A percentile compares a stretch with the other conserved stretches of the same genome.
Evolutionary conservation across 2,888 invertebrate species (phyloP).

Genomic region (Temnothorax ravouxi): DNA sequence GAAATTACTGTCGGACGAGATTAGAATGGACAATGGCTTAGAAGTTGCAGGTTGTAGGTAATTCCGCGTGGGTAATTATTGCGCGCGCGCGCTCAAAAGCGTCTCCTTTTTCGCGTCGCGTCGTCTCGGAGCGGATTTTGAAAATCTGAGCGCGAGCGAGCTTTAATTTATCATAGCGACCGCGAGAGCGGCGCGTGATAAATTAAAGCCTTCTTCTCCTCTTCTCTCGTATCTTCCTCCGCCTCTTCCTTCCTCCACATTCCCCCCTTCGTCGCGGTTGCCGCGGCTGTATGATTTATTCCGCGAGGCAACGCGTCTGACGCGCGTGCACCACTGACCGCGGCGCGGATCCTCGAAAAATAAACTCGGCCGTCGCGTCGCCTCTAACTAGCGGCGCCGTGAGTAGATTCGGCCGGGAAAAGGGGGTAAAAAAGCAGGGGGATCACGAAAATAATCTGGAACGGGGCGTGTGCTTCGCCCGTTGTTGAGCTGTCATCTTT

Average conservation of each 20-base stretch:
- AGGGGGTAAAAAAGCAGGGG: neutral
- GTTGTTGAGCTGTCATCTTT: neutral
- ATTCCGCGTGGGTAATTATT: constrained; percentile 61
- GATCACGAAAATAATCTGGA: constrained; percentile 10
- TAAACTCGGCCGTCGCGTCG: constrained; percentile 24
- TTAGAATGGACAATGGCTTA: constrained; percentile 58
- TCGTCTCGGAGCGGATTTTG: constrained; percentile 28
- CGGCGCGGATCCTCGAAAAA: constrained; percentile 24
- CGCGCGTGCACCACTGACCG: constrained; percentile 29
- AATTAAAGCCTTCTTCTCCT: constrained; percentile 44
- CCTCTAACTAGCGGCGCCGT: constrained; percentile 32
- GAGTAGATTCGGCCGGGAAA: neutral
- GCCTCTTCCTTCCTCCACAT: neutral
- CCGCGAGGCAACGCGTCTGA: constrained; percentile 16
- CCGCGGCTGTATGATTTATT: constrained; percentile 50
- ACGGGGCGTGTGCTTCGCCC: neutral
- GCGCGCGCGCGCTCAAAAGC: constrained; percentile 16
- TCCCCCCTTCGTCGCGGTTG: neutral
- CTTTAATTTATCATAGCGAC: constrained; percentile 50
- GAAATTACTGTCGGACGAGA: constrained; percentile 66
- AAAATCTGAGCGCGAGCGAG: constrained; percentile 39
- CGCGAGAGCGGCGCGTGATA: constrained; percentile 37
- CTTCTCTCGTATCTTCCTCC: neutral
- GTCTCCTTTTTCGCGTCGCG: constrained; percentile 6
- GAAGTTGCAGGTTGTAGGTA: constrained; percentile 62